These are phyloP conservation scores for Phalloptychus januarius DNA, from an alignment of 2,797 vertebrate species.

Conservation along the genomic window DNA sequence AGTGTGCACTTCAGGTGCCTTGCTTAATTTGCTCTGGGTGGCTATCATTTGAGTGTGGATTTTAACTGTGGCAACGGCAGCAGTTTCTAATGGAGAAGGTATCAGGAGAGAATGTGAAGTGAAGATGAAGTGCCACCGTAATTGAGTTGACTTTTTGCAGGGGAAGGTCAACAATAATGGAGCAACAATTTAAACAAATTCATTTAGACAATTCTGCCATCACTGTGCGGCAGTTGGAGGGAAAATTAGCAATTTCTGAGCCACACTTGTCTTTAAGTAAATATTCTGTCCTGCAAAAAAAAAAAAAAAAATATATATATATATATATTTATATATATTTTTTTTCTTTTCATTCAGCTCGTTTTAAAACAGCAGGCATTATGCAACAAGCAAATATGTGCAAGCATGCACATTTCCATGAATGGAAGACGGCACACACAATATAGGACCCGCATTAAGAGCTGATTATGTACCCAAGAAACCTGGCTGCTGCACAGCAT, in stretches of 20 bases:
- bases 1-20: constrained; percentile 79
- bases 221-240: constrained; percentile 48
- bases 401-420: constrained; percentile 1
- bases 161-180: constrained; percentile 84
- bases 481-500: constrained; percentile 79
- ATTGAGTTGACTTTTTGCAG: constrained; percentile 83
- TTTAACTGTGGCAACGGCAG: constrained; percentile 69
- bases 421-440: constrained; percentile 32
- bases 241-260: constrained; percentile 65
- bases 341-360: constrained; percentile 7
- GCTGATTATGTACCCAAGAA: constrained; percentile 74
- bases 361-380: constrained; percentile 27
- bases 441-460: constrained; percentile 53
- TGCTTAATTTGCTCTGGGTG: constrained; percentile 74
- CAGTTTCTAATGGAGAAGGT: constrained; percentile 69
- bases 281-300: constrained; percentile 24
- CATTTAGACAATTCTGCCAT: constrained; percentile 73
- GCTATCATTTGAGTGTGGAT: constrained; percentile 70
- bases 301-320: neutral
- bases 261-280: constrained; percentile 53
- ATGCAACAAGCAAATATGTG: constrained; percentile 6
- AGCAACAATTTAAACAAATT: constrained; percentile 82
- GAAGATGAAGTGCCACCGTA: constrained; percentile 70
- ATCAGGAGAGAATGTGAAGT: constrained; percentile 73
- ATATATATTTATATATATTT: neutral